Base-by-base conservation (phyloP, 2,113 vertebrate genomes). In the Sciurus niger region DNA sequence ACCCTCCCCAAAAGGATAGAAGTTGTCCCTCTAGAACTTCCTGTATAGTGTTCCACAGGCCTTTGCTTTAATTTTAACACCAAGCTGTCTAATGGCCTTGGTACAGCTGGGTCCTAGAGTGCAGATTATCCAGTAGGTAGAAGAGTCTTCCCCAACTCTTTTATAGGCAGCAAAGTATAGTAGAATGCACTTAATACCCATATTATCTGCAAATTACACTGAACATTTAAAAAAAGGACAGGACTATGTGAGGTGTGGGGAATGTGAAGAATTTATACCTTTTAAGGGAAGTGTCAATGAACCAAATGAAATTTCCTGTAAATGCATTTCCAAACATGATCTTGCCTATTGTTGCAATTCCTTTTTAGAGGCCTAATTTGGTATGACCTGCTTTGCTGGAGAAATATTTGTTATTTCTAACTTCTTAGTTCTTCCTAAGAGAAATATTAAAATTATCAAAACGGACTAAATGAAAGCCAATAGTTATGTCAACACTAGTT, bases 291-390 rank as follows among this genome's bases (percentile, higher is more conserved):
- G 82, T 30, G 25, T 70, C 40, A 68, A 72, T 67, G 17, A 34
- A 86, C 13, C 80, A 67, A 43, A 8, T 67, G 72, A 80, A 82
- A 84, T 72, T 94, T 96, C 89, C 67, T 40, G 13, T 43, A 77
- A 95, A 76, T 48, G 78, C 48, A 74, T 94, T 94, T 96, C 77
- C 70, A 87, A 96, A 94, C n/a, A 77, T 2, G 30, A 46, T 24
- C 30, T 91, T 70, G 83, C 73, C 20, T 82, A 84, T 82, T 48
- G 55, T 43, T 55, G 43, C 51, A 60, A 51, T 68, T 24, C 3
- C 30, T 88, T 68, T 79, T 72, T 32, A 84, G 86, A 88, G 18
- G 79, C 48, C 53, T 85, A 83, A 46, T 60, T 82, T 72, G 37
- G 34, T 34, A 40, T 18, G 1, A 68, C 12, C 14, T 70, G 80